phyloP scores from a whole-genome alignment of 2,797 vertebrate genomes.

The Ambastaia sidthimunki region DNA sequence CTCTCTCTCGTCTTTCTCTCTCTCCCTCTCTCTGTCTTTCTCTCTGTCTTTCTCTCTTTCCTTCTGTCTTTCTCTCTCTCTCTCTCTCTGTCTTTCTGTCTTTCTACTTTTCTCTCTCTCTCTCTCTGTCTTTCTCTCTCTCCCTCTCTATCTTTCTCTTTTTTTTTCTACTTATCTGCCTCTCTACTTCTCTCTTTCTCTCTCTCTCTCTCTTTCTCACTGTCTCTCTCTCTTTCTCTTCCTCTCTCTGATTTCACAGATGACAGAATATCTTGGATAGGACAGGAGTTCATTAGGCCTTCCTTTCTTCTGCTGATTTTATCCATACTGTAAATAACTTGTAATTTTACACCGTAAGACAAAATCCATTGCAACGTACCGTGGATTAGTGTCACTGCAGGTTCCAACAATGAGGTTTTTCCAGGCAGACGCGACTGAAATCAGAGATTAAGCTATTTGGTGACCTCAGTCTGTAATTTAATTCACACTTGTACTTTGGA shows the following conservation, averaged over 20 bases:
- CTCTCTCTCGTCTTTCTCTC: too few species aligned
- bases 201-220: not conserved
- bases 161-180: too few species aligned
- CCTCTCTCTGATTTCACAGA: not conserved
- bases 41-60: too few species aligned
- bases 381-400: slow-evolving; percentile 13
- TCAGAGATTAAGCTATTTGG: slow-evolving; percentile 35
- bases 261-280: not conserved
- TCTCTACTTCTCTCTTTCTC: too few species aligned
- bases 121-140: too few species aligned
- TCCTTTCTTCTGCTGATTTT: not conserved
- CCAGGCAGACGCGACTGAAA: slow-evolving; percentile 29
- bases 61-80: too few species aligned
- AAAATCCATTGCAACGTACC: not conserved
- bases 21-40: not conserved
- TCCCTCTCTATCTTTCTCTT: too few species aligned
- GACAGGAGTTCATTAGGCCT: not conserved
- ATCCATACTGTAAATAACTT: slow-evolving; percentile 15
- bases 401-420: slow-evolving; percentile 33
- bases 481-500: slow-evolving; percentile 37
- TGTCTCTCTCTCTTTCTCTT: too few species aligned
- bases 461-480: slow-evolving; percentile 42
- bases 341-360: slow-evolving; percentile 20
- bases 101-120: too few species aligned
- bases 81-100: too few species aligned